Evolutionary conservation across 2,888 invertebrate genomes (phyloP), one percentile per base, ranked within the genome.

Genomic region (Arge pagana): DNA sequence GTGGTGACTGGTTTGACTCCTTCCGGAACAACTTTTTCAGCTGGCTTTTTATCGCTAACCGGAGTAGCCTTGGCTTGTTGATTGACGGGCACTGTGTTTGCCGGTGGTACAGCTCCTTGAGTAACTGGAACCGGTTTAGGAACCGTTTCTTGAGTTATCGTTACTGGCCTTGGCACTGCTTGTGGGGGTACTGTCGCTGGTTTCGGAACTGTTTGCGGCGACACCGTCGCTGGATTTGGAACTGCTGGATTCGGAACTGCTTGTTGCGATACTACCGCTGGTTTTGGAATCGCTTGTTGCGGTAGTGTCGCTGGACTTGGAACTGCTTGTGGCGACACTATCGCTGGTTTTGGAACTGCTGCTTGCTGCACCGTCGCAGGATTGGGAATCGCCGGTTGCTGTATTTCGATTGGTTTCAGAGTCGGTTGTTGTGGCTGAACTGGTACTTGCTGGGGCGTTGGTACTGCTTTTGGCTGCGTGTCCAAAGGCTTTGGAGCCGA

Each of bases 271-370:
- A 52, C 30, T 7, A 54, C 49, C 13, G 54, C 55, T 4, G 68
- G 58, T 18, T 49, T 42, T 19, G 67, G 64, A 23, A 52, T 62
- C 1, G 65, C 55, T 1, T 65, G 66, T 0, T 62, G 60, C 5
- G 64, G 55, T 24, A 59, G 54, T 43, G 65, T 67, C 10, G 69
- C 64, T 35, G 63, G 66, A n/a, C n/a, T n/a, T n/a, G n/a, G n/a
- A n/a, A n/a, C n/a, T n/a, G n/a, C n/a, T n/a, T n/a, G n/a, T n/a
- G n/a, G n/a, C n/a, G n/a, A n/a, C n/a, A n/a, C n/a, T n/a, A n/a
- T n/a, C n/a, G n/a, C n/a, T n/a, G n/a, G n/a, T 48, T 65, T 63
- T n/a, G 65, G 62, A n/a, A 57, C 59, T n/a, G 52, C 41, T 13
- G 60, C 61, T 0, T 66, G 63, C 13, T 67, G 59, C 5, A 64